phyloP scores from a whole-genome alignment of 2,888 invertebrate genomes.

The Rotaria magnacalcarata region DNA sequence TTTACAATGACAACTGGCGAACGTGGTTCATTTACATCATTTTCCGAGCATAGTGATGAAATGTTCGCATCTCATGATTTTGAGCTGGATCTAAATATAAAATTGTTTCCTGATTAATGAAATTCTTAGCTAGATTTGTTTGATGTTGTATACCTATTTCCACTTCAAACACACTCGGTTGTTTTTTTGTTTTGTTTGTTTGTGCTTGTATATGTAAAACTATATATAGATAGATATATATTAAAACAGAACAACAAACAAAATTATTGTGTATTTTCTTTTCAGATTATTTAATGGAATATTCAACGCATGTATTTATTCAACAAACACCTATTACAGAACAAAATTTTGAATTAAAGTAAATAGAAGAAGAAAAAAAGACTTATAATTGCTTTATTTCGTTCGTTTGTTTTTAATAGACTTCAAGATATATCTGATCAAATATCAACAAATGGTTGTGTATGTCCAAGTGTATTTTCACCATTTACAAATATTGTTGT shows the following conservation, averaged over 20 bases:
- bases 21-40: constrained; percentile 36
- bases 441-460: constrained; percentile 24
- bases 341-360: constrained; percentile 36
- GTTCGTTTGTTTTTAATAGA: neutral
- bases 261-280: neutral
- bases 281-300: constrained; percentile 37
- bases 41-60: constrained; percentile 2
- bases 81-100: constrained; percentile 4
- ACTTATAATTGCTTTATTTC: neutral
- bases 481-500: constrained; percentile 44
- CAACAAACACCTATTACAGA: constrained; percentile 19
- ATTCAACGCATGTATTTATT: constrained; percentile 32
- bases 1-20: neutral
- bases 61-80: constrained; percentile 18
- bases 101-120: neutral
- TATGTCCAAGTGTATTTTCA: constrained; percentile 25
- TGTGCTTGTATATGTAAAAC: constrained; percentile 9
- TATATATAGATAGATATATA: neutral
- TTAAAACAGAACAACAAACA: neutral
- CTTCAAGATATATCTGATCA: constrained; percentile 31
- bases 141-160: neutral
- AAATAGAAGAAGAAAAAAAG: neutral
- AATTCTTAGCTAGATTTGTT: neutral
- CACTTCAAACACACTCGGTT: neutral
- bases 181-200: constrained; percentile 17